These are phyloP conservation scores for Apamea crenata DNA, from an alignment of 2,888 invertebrate species.

Conservation along the genomic window DNA sequence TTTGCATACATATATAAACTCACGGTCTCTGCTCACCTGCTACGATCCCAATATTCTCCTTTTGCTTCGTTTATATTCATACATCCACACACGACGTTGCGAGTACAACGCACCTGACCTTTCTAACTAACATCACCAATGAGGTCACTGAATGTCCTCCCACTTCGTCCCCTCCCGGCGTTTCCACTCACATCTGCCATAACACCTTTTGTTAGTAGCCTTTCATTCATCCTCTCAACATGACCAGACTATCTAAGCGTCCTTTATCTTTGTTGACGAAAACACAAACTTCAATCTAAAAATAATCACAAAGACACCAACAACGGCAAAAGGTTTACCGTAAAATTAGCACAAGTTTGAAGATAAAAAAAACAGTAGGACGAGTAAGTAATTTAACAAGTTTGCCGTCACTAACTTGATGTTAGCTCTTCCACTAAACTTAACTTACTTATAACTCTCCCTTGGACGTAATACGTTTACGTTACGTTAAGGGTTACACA, in stretches of 20 bases:
- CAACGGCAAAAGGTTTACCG: neutral
- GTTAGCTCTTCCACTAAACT: conserved; percentile 34
- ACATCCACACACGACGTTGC: neutral
- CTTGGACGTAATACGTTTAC: conserved; percentile 34
- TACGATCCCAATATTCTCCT: neutral
- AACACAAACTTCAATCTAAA: neutral
- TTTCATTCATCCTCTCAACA: neutral
- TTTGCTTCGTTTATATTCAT: neutral
- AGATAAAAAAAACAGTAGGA: conserved; percentile 13
- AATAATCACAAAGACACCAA: neutral
- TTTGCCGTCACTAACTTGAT: conserved; percentile 25
- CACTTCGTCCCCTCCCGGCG: neutral
- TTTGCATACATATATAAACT: neutral
- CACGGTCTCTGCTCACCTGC: neutral
- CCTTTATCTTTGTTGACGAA: neutral
- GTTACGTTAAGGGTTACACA: conserved; percentile 25
- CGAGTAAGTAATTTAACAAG: conserved; percentile 29
- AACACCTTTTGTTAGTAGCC: neutral
- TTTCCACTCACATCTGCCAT: neutral
- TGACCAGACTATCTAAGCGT: neutral
- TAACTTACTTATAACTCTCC: conserved; percentile 21
- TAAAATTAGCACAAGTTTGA: conserved; percentile 11
- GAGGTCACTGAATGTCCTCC: neutral
- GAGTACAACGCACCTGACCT: neutral
- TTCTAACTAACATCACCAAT: neutral